A percentile compares a stretch with the other conserved stretches of the same genome.
Evolutionary conservation across 1,140 invertebrate genomes (phyloP).

Genomic region (Trypoxylus dichotomus): DNA sequence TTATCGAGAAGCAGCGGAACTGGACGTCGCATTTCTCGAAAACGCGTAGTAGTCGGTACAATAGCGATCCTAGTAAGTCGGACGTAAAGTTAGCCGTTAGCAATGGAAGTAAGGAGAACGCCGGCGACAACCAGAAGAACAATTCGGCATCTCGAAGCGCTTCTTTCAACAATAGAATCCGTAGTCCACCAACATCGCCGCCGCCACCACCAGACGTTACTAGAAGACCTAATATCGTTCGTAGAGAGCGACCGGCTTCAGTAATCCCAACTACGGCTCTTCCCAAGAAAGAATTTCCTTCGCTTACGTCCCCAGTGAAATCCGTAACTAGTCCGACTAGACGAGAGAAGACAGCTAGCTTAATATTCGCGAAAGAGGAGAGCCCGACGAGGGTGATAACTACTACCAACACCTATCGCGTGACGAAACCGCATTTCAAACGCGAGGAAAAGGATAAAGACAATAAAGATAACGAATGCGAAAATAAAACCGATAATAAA

Average conservation of each 20-base stretch:
- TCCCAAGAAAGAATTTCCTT: conserved; percentile 37
- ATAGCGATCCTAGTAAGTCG: conserved; percentile 63
- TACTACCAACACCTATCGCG: not conserved
- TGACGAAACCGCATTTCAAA: conserved; percentile 29
- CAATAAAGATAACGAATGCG: conserved; percentile 5
- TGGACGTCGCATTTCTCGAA: conserved; percentile 89
- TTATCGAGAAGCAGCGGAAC: conserved; percentile 87
- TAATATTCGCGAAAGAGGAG: conserved; percentile 26
- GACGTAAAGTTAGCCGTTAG: conserved; percentile 47
- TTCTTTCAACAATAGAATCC: conserved; percentile 52
- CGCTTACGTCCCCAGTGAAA: conserved; percentile 17
- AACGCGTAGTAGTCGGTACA: conserved; percentile 63
- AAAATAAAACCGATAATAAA: conserved; percentile 26
- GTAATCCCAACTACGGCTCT: conserved; percentile 46
- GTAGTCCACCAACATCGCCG: conserved; percentile 58
- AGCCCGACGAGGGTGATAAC: not conserved
- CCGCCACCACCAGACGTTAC: conserved; percentile 57
- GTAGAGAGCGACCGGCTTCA: conserved; percentile 49
- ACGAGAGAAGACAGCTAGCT: conserved; percentile 23
- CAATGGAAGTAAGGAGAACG: conserved; percentile 52
- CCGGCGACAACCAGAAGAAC: conserved; percentile 50
- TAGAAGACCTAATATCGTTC: conserved; percentile 45
- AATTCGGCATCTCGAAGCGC: conserved; percentile 52
- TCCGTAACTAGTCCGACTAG: conserved; percentile 22
- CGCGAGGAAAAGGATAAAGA: conserved; percentile 19